Conservation (phyloP, 2,797 vertebrate genomes). For the Pampus argenteus region DNA sequence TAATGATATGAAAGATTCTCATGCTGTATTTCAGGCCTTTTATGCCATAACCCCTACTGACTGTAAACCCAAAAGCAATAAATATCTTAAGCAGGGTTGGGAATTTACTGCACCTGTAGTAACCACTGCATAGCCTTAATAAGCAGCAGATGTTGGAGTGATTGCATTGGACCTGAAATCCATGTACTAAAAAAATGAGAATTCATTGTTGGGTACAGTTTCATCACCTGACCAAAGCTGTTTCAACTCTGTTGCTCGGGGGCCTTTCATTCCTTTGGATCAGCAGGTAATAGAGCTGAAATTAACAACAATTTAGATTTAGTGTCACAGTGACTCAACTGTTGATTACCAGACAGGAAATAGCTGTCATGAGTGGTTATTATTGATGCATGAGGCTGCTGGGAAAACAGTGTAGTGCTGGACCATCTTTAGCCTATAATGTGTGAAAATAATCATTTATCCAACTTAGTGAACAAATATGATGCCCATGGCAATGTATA, state of each 20-base stretch:
- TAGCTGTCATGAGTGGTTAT: slow-evolving; percentile 64
- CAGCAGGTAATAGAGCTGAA: slow-evolving; percentile 53
- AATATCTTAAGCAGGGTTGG: slow-evolving; percentile 78
- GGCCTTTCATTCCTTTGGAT: slow-evolving; percentile 59
- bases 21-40: slow-evolving; percentile 58
- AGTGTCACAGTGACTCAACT: slow-evolving; percentile 50
- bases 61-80: slow-evolving; percentile 83
- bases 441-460: slow-evolving; percentile 55
- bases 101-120: slow-evolving; percentile 88
- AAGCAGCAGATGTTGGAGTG: slow-evolving; percentile 81
- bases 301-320: slow-evolving; percentile 75
- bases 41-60: slow-evolving; percentile 60
- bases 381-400: slow-evolving; percentile 49
- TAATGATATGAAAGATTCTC: slow-evolving; percentile 78
- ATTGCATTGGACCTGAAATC: slow-evolving; percentile 57
- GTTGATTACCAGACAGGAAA: slow-evolving; percentile 67
- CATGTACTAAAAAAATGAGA: slow-evolving; percentile 30
- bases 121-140: slow-evolving; percentile 77
- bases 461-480: slow-evolving; percentile 34
- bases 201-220: slow-evolving; percentile 74
- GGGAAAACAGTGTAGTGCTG: slow-evolving; percentile 10
- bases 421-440: slow-evolving; percentile 28
- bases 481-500: slow-evolving; percentile 30
- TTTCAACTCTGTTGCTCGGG: slow-evolving; percentile 35
- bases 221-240: slow-evolving; percentile 64